Percentiles rank a stretch among this genome's conserved stretches.
Evolutionary conservation across 2,888 invertebrate genomes (phyloP).

Genomic region (Dryobotodes eremita): DNA sequence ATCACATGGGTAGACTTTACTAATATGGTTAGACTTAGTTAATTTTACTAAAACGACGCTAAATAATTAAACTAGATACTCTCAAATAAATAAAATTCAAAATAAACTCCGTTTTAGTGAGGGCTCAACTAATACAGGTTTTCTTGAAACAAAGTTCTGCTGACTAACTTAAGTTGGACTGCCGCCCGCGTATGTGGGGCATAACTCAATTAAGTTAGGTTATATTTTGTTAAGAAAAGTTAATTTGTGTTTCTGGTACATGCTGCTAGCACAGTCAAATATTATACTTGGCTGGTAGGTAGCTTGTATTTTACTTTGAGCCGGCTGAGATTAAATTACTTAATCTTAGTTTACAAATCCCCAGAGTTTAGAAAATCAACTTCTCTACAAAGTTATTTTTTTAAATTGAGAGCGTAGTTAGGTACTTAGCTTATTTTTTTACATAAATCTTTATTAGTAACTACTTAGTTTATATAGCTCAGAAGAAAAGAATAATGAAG

Average conservation of each 20-base stretch:
- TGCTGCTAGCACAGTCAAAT: background rate
- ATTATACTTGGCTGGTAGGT: background rate
- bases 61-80: constrained; percentile 28
- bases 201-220: constrained; percentile 44
- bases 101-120: constrained; percentile 20
- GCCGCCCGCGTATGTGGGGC: constrained; percentile 1
- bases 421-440: background rate
- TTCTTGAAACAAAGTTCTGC: rapidly evolving
- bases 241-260: constrained; percentile 38
- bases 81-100: constrained; percentile 22
- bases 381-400: background rate
- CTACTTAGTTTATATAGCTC: background rate
- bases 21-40: background rate
- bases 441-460: background rate
- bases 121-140: constrained; percentile 7
- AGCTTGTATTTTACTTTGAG: constrained; percentile 45
- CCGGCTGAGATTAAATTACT: constrained; percentile 37
- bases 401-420: no score
- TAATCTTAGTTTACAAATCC: constrained; percentile 5
- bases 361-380: background rate
- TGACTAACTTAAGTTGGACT: background rate
- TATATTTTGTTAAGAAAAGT: constrained; percentile 48
- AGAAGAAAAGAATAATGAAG: background rate
- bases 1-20: background rate
- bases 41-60: background rate